Evolutionary conservation across 2,797 vertebrate species (phyloP).

Genomic region (Aldrovandia affinis): DNA sequence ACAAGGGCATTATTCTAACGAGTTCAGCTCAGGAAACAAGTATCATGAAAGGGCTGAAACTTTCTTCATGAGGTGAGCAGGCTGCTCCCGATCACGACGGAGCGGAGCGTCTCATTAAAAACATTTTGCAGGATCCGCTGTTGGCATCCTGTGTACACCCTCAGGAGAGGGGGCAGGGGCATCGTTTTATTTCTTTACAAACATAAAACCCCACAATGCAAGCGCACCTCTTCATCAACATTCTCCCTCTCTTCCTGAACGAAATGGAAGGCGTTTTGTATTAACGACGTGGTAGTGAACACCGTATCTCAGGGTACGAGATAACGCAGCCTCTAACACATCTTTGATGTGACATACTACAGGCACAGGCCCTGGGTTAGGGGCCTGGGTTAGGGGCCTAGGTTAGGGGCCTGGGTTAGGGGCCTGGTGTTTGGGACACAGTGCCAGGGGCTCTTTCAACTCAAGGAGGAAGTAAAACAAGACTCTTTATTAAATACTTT

Average conservation of each 20-base stretch:
- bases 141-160: background rate
- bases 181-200: background rate
- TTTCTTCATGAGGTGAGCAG: conserved; percentile 17
- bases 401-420: conserved; percentile 30
- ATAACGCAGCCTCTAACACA: conserved; percentile 43
- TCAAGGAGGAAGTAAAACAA: conserved; percentile 60
- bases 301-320: background rate
- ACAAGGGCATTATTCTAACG: conserved; percentile 26
- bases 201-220: background rate
- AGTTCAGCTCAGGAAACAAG: conserved; percentile 28
- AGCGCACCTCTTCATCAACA: background rate
- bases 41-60: conserved; percentile 28
- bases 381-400: conserved; percentile 38
- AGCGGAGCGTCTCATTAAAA: background rate
- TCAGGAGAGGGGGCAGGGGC: background rate
- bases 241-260: background rate
- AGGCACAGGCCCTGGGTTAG: background rate
- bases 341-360: conserved; percentile 46
- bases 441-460: conserved; percentile 63
- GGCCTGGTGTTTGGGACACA: background rate
- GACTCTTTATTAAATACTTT: conserved; percentile 60
- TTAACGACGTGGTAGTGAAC: background rate
- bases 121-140: background rate
- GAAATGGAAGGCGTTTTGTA: background rate
- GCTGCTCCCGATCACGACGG: background rate